Conservation (phyloP, 1,140 invertebrate species). For the Paramacrobiotus metropolitanus region DNA sequence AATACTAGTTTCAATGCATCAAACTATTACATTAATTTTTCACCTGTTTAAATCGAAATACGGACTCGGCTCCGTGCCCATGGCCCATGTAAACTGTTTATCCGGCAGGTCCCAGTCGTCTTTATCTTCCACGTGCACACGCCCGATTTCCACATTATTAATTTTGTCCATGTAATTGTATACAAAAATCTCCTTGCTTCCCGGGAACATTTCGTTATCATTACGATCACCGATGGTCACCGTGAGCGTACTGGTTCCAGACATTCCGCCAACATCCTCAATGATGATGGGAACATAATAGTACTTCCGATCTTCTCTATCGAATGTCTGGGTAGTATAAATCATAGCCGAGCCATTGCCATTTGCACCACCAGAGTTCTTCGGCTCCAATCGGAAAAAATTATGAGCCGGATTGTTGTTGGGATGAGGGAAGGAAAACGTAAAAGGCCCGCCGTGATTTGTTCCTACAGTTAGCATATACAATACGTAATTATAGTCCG, state of each 20-base stretch:
- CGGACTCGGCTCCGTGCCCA: slow-evolving; percentile 39
- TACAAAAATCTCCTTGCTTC: slow-evolving; percentile 81
- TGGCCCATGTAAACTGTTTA: slow-evolving; percentile 85
- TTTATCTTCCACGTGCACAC: slow-evolving; percentile 81
- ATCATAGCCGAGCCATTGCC: slow-evolving; percentile 85
- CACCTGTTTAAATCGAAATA: slow-evolving; percentile 62
- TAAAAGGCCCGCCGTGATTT: slow-evolving; percentile 4
- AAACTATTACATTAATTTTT: no score
- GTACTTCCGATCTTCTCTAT: slow-evolving; percentile 81
- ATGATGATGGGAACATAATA: slow-evolving; percentile 80
- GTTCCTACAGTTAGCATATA: no score
- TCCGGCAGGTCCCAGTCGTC: slow-evolving; percentile 94
- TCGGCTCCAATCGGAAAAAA: background rate
- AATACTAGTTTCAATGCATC: no score
- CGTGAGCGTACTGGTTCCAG: slow-evolving; percentile 76
- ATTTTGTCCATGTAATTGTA: slow-evolving; percentile 68
- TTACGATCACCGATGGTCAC: slow-evolving; percentile 89
- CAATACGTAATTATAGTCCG: no score
- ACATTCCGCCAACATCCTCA: slow-evolving; percentile 61
- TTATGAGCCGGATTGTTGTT: background rate
- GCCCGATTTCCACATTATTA: slow-evolving; percentile 61
- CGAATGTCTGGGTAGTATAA: slow-evolving; percentile 64
- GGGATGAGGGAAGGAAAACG: background rate
- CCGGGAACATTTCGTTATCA: slow-evolving; percentile 88
- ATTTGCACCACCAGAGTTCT: slow-evolving; percentile 52